Base-by-base conservation (phyloP, 2,113 vertebrate genomes). In the Periophthalmus modestus region DNA sequence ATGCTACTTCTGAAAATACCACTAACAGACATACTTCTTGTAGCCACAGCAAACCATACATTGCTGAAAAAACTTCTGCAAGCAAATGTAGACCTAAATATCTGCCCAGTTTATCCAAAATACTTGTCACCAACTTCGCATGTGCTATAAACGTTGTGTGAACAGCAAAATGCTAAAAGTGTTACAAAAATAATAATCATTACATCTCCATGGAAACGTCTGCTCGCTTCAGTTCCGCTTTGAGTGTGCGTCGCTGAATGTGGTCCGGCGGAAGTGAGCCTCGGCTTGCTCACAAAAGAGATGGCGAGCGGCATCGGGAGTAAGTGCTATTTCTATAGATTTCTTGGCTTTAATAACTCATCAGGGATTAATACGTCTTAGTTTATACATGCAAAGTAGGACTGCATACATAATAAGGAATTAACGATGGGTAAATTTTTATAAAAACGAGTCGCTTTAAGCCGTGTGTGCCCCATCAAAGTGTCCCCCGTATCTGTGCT, bases 261-360 rank as follows among this genome's bases (percentile, higher is more conserved):
- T 57, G 18, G 54, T 87, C 84, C 84, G 83, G 78, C 85, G 89
- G 90, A 93, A 88, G 87, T 89, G 74, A 61, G 66, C 33, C 19
- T 5, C 34, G 78, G 81, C 61, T 71, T 81, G 14, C 24, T 73
- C 71, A 79, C 83, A 87, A 90, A 89, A 89, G 74, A 91, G 86
- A 94, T 94, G 93, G 86, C 93, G 87, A 91, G 90, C 77, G 92
- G 93, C 52, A 88, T 94, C 71, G 92, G 93, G 73, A 94, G 94
- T 94, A 80, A 93, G 94, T 93, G 82, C 74, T 74, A 70, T 10
- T 15, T 10, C 10, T 65, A 5, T 21, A 15, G 6, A 34, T 11
- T 67, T 66, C 63, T 0, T 68, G 2, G 1, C 7, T 23, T 48
- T 66, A 19, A 0, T 24, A 13, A 4, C 19, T 0, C 4, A 61